Conservation (phyloP, 2,797 vertebrate genomes). For the Crenuchus spilurus region DNA sequence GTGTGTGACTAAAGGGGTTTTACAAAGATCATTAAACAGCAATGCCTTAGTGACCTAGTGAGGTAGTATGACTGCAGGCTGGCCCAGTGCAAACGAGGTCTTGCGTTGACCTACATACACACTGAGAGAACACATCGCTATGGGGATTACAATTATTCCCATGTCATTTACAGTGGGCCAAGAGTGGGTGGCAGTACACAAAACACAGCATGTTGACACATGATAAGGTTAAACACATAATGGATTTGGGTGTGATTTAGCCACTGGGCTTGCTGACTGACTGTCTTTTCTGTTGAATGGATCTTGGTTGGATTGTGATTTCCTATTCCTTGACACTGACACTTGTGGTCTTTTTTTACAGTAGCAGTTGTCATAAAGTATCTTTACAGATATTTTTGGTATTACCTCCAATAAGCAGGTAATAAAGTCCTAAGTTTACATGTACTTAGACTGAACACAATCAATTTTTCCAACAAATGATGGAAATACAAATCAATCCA, state of each 20-base stretch:
- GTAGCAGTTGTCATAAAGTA: too few species aligned
- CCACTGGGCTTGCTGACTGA: background rate
- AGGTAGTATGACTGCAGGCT: background rate
- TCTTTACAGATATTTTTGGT: too few species aligned
- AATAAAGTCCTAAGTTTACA: too few species aligned
- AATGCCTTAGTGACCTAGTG: slow-evolving; percentile 21
- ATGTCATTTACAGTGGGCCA: slow-evolving; percentile 19
- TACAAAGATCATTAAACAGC: slow-evolving; percentile 3
- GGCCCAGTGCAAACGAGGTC: slow-evolving; percentile 1
- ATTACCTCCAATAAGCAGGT: too few species aligned
- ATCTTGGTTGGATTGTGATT: too few species aligned
- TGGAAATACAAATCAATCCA: too few species aligned
- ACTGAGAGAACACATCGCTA: background rate
- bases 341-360: too few species aligned
- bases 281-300: background rate
- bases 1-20: slow-evolving; percentile 2
- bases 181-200: background rate
- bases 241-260: background rate
- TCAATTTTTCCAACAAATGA: too few species aligned
- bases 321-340: too few species aligned
- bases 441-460: too few species aligned
- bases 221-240: slow-evolving; percentile 1
- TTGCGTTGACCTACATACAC: slow-evolving; percentile 28
- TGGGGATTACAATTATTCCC: slow-evolving; percentile 10
- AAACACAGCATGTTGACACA: background rate